Percentiles rank a stretch among this genome's conserved stretches.
Evolutionary conservation across 1,140 invertebrate genomes (phyloP).

Genomic region (Thaumatotibia leucotreta): DNA sequence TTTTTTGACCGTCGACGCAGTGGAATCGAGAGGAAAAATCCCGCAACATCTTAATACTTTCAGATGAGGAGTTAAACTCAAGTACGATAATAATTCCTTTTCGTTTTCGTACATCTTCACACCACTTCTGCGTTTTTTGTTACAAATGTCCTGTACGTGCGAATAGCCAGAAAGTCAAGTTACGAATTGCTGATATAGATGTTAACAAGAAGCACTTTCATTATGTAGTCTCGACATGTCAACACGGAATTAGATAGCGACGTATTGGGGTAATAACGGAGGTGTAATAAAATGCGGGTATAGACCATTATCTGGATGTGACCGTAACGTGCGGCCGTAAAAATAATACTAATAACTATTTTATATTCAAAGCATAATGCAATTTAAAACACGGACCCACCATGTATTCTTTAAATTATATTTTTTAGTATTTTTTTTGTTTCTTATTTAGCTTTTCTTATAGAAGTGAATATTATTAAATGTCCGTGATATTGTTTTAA

Average conservation of each 20-base stretch:
- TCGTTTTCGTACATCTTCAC: neutral
- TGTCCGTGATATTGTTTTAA: too few species aligned
- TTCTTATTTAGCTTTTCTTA: too few species aligned
- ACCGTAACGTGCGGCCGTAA: neutral
- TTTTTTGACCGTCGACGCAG: slow-evolving; percentile 26
- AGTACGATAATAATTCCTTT: slow-evolving; percentile 32
- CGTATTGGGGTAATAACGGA: neutral
- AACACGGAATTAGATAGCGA: neutral
- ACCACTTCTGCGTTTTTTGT: neutral
- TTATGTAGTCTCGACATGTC: neutral
- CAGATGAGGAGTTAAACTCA: slow-evolving; percentile 37
- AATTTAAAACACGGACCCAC: too few species aligned
- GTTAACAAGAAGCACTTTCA: neutral
- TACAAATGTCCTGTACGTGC: neutral
- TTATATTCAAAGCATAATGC: too few species aligned
- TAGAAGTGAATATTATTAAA: too few species aligned
- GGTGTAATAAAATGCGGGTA: neutral
- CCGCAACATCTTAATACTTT: slow-evolving; percentile 35
- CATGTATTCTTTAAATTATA: too few species aligned
- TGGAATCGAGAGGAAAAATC: slow-evolving; percentile 34
- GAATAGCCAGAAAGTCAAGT: neutral
- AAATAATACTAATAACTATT: neutral
- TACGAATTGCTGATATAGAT: neutral
- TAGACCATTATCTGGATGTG: neutral
- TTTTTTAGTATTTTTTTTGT: too few species aligned